Evolutionary conservation across 2,113 vertebrate genomes (phyloP), one percentile per base, ranked within the genome.

Genomic region (Daphoenositta chrysoptera): DNA sequence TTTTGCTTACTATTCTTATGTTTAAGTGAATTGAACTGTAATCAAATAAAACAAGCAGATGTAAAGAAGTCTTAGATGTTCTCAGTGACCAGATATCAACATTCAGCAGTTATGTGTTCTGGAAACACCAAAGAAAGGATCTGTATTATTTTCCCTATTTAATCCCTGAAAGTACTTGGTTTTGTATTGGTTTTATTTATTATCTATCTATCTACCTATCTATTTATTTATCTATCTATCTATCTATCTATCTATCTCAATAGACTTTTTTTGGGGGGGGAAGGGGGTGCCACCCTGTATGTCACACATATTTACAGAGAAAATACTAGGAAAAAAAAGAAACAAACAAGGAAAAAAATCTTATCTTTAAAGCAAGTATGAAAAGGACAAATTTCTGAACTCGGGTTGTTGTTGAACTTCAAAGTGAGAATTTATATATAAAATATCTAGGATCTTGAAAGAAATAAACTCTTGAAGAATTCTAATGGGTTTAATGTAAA

Each of bases 31-130:
- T 85, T 96, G 76, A 95, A 81, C 70, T 82, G 78, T 95, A 97
- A 96, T 93, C 69, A 96, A 97, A 96, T 94, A 96, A 97, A 97
- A 73, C 71, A 97, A 94, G 75, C 30, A 76, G 37, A 90, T 79
- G 93, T 88, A 87, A 95, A 69, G 54, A 81, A 45, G 14, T 13
- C 83, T 97, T 93, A 96, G 86, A 87, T 94, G 47, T 84, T 64
- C 57, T 89, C 40, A 60, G 18, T 76, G 71, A 89, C 89, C 73
- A 85, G 56, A 87, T 94, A 86, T 72, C 95, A 96, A 77, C 13
- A 69, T 70, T 94, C 44, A 91, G 54, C 90, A 89, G 58, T 83
- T 94, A 90, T 23, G 40, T 48, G 79, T 37, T 65, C 61, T 87
- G 79, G 90, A 80, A 91, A 86, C 42, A 57, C 17, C 45, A 61